These are phyloP conservation scores for Mimas tiliae DNA, from an alignment of 2,888 invertebrate genomes.

Conservation along the genomic window DNA sequence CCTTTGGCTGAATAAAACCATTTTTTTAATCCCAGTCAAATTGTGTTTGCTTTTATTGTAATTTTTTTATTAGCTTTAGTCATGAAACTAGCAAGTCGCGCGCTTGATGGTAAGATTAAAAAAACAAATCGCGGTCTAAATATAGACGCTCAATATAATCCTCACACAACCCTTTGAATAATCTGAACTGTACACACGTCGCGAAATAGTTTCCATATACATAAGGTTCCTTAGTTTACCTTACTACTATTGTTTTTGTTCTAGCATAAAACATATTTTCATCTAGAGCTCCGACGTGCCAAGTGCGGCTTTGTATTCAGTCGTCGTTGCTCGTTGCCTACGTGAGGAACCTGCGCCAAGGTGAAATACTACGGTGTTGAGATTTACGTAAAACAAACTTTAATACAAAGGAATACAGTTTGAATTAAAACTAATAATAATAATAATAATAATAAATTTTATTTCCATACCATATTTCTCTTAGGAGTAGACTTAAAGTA, in stretches of 20 bases:
- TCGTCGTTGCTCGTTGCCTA: conserved; percentile 38
- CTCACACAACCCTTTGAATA: conserved; percentile 2
- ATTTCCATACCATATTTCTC: too few relatives aligned
- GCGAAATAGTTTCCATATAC: conserved; percentile 19
- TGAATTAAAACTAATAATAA: conserved; percentile 27
- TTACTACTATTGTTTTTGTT: conserved; percentile 26
- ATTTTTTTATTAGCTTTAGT: too few relatives aligned
- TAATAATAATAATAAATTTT: too few relatives aligned
- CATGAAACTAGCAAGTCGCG: too few relatives aligned
- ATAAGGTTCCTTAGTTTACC: conserved; percentile 5
- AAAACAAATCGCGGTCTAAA: too few relatives aligned
- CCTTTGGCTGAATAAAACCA: too few relatives aligned
- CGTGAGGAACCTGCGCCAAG: conserved; percentile 42
- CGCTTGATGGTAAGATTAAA: too few relatives aligned
- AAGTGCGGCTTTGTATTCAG: conserved; percentile 43
- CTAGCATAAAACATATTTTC: conserved; percentile 30
- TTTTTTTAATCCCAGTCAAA: too few relatives aligned
- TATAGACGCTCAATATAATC: neutral
- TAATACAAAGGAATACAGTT: conserved; percentile 31
- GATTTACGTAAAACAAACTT: conserved; percentile 31
- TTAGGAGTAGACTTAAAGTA: too few relatives aligned
- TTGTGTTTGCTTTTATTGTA: too few relatives aligned
- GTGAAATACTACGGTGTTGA: conserved; percentile 33
- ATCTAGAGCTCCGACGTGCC: conserved; percentile 27
- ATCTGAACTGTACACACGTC: neutral